Conservation (phyloP, 1,140 invertebrate species). For the Microplitis demolitor region DNA sequence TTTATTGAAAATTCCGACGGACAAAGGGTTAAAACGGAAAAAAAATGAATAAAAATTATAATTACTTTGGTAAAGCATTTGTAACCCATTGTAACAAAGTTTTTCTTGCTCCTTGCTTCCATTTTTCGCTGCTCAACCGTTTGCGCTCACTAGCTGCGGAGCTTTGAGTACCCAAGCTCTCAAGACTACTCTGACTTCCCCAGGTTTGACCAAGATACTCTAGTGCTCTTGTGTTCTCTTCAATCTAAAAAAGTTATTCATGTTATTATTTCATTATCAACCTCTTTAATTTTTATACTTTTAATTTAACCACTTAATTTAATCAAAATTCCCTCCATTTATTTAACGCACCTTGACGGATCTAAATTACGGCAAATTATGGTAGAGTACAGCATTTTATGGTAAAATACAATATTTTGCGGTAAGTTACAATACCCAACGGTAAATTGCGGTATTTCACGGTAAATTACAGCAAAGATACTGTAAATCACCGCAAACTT, state of each 20-base stretch:
- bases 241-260: slow-evolving; percentile 73
- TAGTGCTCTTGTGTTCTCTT: slow-evolving; percentile 90
- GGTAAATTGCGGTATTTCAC: too few relatives aligned
- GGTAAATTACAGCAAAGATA: too few relatives aligned
- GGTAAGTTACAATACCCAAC: too few relatives aligned
- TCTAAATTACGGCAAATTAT: too few relatives aligned
- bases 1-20: not conserved
- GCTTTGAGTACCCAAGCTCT: slow-evolving; percentile 71
- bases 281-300: too few relatives aligned
- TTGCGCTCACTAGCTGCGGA: slow-evolving; percentile 64
- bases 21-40: slow-evolving; percentile 5
- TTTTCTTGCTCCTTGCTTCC: slow-evolving; percentile 88
- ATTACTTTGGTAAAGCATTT: slow-evolving; percentile 88
- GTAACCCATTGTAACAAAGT: slow-evolving; percentile 94
- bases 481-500: too few relatives aligned
- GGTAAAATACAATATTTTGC: too few relatives aligned
- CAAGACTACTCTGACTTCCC: slow-evolving; percentile 80
- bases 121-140: slow-evolving; percentile 67
- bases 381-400: too few relatives aligned
- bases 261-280: too few relatives aligned
- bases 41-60: slow-evolving; percentile 23
- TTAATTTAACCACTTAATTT: too few relatives aligned
- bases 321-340: too few relatives aligned
- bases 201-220: slow-evolving; percentile 84
- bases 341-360: too few relatives aligned